phyloP scores from a whole-genome alignment of 2,113 vertebrate species.

The Dasyurus viverrinus region DNA sequence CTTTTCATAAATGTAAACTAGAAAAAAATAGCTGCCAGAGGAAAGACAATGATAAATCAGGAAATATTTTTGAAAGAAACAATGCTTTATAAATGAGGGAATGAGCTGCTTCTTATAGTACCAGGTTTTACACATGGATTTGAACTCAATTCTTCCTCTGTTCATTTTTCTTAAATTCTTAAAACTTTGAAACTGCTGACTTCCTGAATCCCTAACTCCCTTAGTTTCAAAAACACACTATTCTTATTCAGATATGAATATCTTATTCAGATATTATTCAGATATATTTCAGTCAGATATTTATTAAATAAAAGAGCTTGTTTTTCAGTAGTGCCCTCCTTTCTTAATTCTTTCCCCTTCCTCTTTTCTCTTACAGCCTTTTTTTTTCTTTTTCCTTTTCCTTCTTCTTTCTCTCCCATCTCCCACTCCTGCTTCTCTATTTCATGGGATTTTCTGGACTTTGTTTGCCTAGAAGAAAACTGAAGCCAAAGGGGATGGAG shows the following conservation, averaged over 20 bases:
- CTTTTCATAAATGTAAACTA: neutral
- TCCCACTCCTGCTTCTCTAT: accelerated
- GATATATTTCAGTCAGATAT: neutral
- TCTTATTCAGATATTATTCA: no score
- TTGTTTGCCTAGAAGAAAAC: neutral
- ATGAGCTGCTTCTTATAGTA: neutral
- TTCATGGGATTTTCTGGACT: neutral
- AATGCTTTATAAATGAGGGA: neutral
- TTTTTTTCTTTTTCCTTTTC: neutral
- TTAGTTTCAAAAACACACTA: neutral
- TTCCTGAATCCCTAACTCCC: neutral
- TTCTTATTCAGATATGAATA: no score
- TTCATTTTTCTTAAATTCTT: no score
- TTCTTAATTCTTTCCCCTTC: neutral
- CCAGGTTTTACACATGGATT: neutral
- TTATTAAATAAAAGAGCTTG: neutral
- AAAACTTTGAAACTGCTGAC: neutral
- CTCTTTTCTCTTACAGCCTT: neutral
- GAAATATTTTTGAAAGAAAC: neutral
- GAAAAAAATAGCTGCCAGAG: neutral
- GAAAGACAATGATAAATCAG: neutral
- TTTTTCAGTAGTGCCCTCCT: neutral
- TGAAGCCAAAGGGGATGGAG: no score
- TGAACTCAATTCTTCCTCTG: neutral
- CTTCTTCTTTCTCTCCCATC: neutral